Evolutionary conservation across 2,113 vertebrate species (phyloP), one percentile per base, ranked within the genome.

Genomic region (Sprattus sprattus): DNA sequence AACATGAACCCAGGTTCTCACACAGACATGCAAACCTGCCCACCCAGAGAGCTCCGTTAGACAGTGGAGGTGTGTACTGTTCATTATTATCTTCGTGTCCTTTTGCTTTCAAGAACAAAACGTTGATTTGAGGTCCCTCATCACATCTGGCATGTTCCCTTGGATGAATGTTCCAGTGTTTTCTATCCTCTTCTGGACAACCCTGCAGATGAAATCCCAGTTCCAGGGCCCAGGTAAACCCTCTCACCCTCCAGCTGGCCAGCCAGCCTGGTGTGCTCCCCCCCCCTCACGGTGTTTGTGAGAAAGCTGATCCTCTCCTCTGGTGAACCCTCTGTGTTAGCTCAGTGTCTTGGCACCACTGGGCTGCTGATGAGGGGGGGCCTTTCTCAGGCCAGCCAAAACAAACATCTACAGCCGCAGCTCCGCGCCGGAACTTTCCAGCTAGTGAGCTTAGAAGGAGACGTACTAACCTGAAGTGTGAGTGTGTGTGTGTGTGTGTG

Each of bases 271-370:
- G 64, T 67, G 64, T 28, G n/a, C 11, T 1, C 10, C n/a, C 64
- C 64, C n/a, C n/a, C n/a, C 64, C 64, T 25, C 64, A 25, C n/a
- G 64, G 22, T 67, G 64, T 67, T 67, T 25, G 64, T 67, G 64
- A 28, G 64, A 67, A 67, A 67, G 64, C 64, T 67, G 64, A 67
- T 67, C 64, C 64, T 67, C 64, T 67, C n/a, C n/a, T 67, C 64
- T 67, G 64, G 1, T 67, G 64, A 28, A 67, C 64, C 25, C n/a
- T 28, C 7, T 67, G 64, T 67, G 64, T 10, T 28, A 67, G n/a
- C 64, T 11, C 64, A 67, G 64, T 67, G n/a, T 25, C n/a, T 67
- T 28, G n/a, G 64, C 64, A 67, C 64, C 11, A 25, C 64, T 28
- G 54, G 54, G 64, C 64, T 28, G 64, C 64, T 67, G 64, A 67